A percentile compares a stretch with the other conserved stretches of the same genome.
Conservation (phyloP, 2,113 vertebrate species). For the Camelus bactrianus region DNA sequence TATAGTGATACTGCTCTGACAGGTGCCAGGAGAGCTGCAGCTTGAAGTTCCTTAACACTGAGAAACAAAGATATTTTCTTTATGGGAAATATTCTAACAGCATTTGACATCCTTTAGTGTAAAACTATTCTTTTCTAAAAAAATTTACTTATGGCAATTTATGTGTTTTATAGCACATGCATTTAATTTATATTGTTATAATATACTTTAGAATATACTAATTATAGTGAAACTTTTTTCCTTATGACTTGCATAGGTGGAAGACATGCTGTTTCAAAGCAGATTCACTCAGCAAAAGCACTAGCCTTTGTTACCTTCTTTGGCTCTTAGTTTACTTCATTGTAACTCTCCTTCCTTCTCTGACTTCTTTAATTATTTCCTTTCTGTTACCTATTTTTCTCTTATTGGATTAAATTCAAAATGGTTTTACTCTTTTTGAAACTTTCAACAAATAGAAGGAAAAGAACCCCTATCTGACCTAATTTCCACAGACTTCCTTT, state of each 20-base stretch:
- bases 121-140: constrained; percentile 43
- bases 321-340: not conserved
- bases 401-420: constrained; percentile 57
- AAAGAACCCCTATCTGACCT: constrained; percentile 56
- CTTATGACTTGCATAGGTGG: constrained; percentile 1
- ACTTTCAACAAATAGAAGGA: constrained; percentile 72
- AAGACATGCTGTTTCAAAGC: constrained; percentile 32
- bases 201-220: constrained; percentile 71
- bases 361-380: not conserved
- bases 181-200: constrained; percentile 69
- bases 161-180: constrained; percentile 64
- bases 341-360: not conserved
- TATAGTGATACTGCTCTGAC: constrained; percentile 80
- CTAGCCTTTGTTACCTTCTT: constrained; percentile 7
- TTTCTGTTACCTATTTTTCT: constrained; percentile 46
- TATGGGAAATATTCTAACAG: constrained; percentile 68
- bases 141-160: constrained; percentile 59
- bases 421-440: constrained; percentile 67
- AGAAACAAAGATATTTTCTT: constrained; percentile 75
- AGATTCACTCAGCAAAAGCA: constrained; percentile 7
- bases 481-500: constrained; percentile 64
- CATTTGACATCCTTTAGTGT: constrained; percentile 68
- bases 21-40: constrained; percentile 70
- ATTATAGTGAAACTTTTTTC: constrained; percentile 69
- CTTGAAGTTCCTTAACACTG: constrained; percentile 67